These are phyloP conservation scores for Conomelus anceps DNA, from an alignment of 2,888 invertebrate genomes.

Conservation along the genomic window DNA sequence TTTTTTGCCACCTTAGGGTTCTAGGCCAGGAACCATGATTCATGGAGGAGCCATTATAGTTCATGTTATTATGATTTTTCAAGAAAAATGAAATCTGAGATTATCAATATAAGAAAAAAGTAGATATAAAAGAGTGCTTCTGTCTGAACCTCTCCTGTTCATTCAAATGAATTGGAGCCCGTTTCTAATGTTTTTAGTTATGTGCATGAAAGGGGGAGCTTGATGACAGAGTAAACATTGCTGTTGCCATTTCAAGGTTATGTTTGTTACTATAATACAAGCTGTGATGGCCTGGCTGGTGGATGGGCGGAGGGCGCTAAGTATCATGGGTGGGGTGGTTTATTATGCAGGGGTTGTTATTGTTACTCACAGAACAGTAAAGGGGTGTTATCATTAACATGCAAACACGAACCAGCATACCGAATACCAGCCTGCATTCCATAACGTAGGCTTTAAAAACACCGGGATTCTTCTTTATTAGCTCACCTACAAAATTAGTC, in stretches of 20 bases:
- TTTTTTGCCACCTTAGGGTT: too few species aligned
- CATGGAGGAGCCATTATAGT: too few species aligned
- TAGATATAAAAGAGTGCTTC: neutral
- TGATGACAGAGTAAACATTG: neutral
- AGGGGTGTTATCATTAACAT: neutral
- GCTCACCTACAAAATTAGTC: neutral
- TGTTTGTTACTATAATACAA: neutral
- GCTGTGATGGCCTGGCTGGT: neutral
- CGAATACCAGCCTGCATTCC: neutral
- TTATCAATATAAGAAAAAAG: too few species aligned
- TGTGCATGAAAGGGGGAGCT: neutral
- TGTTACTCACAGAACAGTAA: neutral
- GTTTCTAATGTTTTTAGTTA: neutral
- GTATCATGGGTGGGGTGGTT: neutral
- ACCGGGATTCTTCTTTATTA: neutral
- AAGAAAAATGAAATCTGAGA: too few species aligned
- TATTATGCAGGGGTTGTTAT: neutral
- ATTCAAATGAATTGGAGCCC: neutral
- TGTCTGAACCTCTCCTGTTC: neutral
- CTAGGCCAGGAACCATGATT: too few species aligned
- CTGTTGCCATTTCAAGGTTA: neutral
- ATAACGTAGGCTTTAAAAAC: neutral
- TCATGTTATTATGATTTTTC: too few species aligned
- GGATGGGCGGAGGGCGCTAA: neutral
- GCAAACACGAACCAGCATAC: neutral